Evolutionary conservation across 2,797 vertebrate genomes (phyloP).

Genomic region (Avahi laniger): DNA sequence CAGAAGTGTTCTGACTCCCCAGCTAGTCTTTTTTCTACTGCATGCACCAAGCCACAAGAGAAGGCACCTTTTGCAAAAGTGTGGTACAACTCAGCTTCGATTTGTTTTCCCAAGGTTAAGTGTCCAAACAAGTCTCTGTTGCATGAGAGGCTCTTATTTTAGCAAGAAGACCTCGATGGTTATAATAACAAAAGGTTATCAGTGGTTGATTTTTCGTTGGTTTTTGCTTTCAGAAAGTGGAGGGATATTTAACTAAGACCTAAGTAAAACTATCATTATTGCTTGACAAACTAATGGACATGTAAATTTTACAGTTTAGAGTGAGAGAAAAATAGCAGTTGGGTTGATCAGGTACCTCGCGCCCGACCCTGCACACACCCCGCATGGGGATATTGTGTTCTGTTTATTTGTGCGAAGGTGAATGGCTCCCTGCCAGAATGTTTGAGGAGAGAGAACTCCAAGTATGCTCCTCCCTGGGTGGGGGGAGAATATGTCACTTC

Average conservation of each 20-base stretch:
- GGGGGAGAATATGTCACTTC: background rate
- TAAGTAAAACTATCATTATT: slow-evolving; percentile 37
- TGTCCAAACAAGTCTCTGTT: background rate
- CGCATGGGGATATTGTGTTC: background rate
- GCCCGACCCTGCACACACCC: background rate
- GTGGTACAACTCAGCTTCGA: background rate
- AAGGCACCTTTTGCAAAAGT: background rate
- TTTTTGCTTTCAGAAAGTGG: slow-evolving; percentile 25
- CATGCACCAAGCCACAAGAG: background rate
- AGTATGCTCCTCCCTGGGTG: background rate
- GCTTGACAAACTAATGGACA: background rate
- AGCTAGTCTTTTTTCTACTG: background rate
- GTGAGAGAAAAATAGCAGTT: background rate
- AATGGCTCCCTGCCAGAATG: background rate
- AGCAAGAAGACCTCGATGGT: background rate
- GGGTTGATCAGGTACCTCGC: background rate
- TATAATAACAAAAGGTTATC: background rate
- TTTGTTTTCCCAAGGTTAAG: background rate
- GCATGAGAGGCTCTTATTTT: background rate
- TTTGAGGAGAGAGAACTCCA: background rate
- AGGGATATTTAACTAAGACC: slow-evolving; percentile 29
- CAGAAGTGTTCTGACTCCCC: background rate
- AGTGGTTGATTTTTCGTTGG: background rate
- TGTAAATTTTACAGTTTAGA: slow-evolving; percentile 9
- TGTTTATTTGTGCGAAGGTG: background rate